Evolutionary conservation across 2,888 invertebrate genomes (phyloP).

Genomic region (Polyommatus icarus): DNA sequence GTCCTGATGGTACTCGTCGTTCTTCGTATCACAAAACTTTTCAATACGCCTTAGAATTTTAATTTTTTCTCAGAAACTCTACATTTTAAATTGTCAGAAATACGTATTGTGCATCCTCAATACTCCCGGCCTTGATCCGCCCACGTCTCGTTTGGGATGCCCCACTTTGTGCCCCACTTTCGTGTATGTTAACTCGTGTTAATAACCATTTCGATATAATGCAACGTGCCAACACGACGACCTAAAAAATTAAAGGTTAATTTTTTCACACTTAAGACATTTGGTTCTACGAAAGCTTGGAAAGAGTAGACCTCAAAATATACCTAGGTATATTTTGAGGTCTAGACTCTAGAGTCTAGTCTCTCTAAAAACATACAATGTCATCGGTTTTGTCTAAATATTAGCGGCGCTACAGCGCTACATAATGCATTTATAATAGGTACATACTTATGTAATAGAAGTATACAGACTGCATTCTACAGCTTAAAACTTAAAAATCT

Average conservation of each 20-base stretch:
- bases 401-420: no score
- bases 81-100: not conserved
- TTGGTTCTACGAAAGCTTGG: not conserved
- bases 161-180: slow-evolving; percentile 28
- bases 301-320: no score
- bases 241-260: slow-evolving; percentile 24
- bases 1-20: not conserved
- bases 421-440: no score
- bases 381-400: no score
- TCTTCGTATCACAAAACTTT: not conserved
- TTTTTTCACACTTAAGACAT: not conserved
- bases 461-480: no score
- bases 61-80: not conserved
- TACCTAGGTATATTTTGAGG: no score
- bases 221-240: slow-evolving; percentile 27
- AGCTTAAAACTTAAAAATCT: no score
- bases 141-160: slow-evolving; percentile 23
- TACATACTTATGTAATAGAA: no score
- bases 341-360: no score
- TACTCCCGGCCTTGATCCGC: slow-evolving; percentile 23
- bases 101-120: slow-evolving; percentile 21
- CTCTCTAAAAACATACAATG: no score
- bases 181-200: slow-evolving; percentile 7
- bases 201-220: slow-evolving; percentile 22
- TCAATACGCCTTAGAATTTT: not conserved